Conservation (phyloP, 2,888 invertebrate species). For the Ptycholaimellus sp. region DNA sequence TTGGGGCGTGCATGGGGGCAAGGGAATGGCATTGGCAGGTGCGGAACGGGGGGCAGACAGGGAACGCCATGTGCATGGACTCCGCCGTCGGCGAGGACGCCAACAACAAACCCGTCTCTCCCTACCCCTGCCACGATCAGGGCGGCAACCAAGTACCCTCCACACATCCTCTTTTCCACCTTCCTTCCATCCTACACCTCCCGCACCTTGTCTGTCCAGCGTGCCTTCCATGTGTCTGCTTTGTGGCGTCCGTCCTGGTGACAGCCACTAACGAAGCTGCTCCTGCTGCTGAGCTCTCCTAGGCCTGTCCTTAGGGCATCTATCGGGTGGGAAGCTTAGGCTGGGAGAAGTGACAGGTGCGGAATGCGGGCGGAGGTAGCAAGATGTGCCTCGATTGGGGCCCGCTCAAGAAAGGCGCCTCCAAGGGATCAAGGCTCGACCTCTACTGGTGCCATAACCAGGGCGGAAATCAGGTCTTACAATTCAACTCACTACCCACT, state of each 20-base stretch:
- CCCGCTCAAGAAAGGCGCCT: constrained; percentile 9
- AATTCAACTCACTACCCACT: too few species aligned
- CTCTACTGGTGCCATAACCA: constrained; percentile 91
- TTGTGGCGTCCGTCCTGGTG: neutral
- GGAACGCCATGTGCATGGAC: constrained; percentile 17
- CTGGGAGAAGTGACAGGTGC: constrained; percentile 17
- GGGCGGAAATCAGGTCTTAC: constrained; percentile 97
- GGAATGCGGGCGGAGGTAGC: constrained; percentile 21
- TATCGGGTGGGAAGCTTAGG: too few species aligned
- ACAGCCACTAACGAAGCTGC: too few species aligned
- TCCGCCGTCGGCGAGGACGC: constrained; percentile 20
- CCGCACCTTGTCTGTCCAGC: neutral
- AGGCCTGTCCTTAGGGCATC: too few species aligned
- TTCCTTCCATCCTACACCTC: constrained; percentile 1
- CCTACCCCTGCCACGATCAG: constrained; percentile 24
- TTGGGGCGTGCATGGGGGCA: neutral
- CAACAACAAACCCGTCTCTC: constrained; percentile 22
- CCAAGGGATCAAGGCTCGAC: constrained; percentile 10
- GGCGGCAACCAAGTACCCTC: constrained; percentile 27
- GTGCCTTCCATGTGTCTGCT: too few species aligned
- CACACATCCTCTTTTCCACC: neutral
- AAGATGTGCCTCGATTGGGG: constrained; percentile 23
- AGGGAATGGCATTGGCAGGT: constrained; percentile 13
- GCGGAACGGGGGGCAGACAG: constrained; percentile 11
- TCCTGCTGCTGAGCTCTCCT: too few species aligned